Evolutionary conservation across 2,888 invertebrate species (phyloP).

Genomic region (Epicampocera succincta): DNA sequence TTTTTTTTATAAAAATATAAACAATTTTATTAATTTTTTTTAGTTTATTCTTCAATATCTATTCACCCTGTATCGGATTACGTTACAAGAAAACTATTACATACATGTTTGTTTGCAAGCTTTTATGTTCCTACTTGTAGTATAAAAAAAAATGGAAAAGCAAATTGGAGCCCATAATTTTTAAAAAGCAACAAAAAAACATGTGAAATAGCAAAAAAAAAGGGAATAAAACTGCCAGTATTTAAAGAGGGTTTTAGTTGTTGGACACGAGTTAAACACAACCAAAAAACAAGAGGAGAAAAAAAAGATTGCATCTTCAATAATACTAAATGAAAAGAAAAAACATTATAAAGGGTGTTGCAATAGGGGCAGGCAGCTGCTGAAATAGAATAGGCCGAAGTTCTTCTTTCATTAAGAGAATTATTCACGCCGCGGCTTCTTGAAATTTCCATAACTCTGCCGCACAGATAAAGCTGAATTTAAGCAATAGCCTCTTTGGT

Average conservation of each 20-base stretch:
- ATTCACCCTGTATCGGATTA: conserved; percentile 24
- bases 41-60: too few relatives aligned
- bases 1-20: too few relatives aligned
- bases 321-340: conserved; percentile 68
- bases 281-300: not conserved
- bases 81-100: conserved; percentile 25
- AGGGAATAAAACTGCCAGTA: conserved; percentile 73
- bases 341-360: too few relatives aligned
- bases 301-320: conserved; percentile 78
- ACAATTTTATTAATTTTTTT: too few relatives aligned
- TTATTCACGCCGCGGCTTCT: too few relatives aligned
- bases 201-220: conserved; percentile 9
- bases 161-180: conserved; percentile 36
- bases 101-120: conserved; percentile 24
- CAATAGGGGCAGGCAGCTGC: too few relatives aligned
- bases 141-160: conserved; percentile 2
- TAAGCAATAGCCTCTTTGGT: too few relatives aligned
- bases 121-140: conserved; percentile 2
- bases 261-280: conserved; percentile 77
- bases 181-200: not conserved
- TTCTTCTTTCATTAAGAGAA: too few relatives aligned
- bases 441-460: too few relatives aligned
- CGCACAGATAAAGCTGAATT: too few relatives aligned
- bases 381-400: too few relatives aligned
- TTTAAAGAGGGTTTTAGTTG: conserved; percentile 78